Conservation (phyloP, 2,113 vertebrate genomes). For the Vanacampus margaritifer region DNA sequence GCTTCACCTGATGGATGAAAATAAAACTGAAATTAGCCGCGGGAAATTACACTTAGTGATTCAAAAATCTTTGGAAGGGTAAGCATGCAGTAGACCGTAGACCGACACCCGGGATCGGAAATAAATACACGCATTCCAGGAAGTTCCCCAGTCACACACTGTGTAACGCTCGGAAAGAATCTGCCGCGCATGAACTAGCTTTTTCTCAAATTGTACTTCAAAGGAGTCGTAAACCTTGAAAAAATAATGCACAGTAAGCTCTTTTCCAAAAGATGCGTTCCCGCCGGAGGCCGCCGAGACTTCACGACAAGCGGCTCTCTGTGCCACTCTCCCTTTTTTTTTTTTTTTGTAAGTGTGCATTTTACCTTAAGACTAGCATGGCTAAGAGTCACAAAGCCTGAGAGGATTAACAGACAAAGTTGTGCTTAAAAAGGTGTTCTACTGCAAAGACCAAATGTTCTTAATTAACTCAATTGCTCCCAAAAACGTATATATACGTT, state of each 20-base stretch:
- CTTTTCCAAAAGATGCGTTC: slow-evolving; percentile 53
- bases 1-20: slow-evolving; percentile 57
- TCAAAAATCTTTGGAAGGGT: not conserved
- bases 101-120: not conserved
- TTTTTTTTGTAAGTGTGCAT: slow-evolving; percentile 22
- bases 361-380: slow-evolving; percentile 16
- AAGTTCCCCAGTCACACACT: slow-evolving; percentile 16
- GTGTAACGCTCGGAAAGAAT: slow-evolving; percentile 24
- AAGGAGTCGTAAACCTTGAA: slow-evolving; percentile 55
- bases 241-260: slow-evolving; percentile 49
- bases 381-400: slow-evolving; percentile 12
- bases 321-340: slow-evolving; percentile 16
- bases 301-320: slow-evolving; percentile 55
- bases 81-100: not conserved
- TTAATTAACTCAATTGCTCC: too few species aligned
- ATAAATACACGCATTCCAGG: too few species aligned
- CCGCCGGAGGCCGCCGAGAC: slow-evolving; percentile 39
- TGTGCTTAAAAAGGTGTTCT: slow-evolving; percentile 9
- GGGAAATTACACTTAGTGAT: not conserved
- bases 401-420: slow-evolving; percentile 10
- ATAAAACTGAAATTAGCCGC: too few species aligned
- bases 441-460: not conserved
- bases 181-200: slow-evolving; percentile 27
- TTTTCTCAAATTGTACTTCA: slow-evolving; percentile 24
- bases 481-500: too few species aligned